phyloP scores from a whole-genome alignment of 2,113 vertebrate genomes.

The Morone chrysops region DNA sequence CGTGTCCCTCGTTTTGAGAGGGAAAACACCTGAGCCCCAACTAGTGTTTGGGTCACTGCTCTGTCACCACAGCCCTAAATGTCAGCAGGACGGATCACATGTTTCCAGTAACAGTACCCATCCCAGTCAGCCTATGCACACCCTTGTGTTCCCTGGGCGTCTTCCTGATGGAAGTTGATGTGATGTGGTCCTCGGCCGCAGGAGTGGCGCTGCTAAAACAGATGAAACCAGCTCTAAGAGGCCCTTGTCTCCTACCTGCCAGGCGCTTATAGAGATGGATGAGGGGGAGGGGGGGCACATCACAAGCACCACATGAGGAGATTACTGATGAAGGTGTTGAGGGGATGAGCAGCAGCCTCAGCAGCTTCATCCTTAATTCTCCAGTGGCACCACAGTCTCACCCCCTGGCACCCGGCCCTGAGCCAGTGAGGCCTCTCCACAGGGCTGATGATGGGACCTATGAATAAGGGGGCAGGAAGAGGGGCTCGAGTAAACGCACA shows the following conservation, averaged over 20 bases:
- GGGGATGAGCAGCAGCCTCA: slow-evolving; percentile 32
- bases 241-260: slow-evolving; percentile 54
- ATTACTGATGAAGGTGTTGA: slow-evolving; percentile 65
- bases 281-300: background rate
- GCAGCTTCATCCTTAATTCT: slow-evolving; percentile 13
- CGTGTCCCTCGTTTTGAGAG: background rate
- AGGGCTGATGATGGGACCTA: slow-evolving; percentile 40
- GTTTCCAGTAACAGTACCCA: slow-evolving; percentile 34
- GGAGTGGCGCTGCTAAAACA: slow-evolving; percentile 50
- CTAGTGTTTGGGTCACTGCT: slow-evolving; percentile 38
- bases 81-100: slow-evolving; percentile 54
- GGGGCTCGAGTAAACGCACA: slow-evolving; percentile 32
- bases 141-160: slow-evolving; percentile 1
- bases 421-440: slow-evolving; percentile 3
- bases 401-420: background rate
- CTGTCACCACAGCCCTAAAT: slow-evolving; percentile 48
- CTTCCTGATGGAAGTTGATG: slow-evolving; percentile 53
- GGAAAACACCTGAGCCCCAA: background rate
- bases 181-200: slow-evolving; percentile 50
- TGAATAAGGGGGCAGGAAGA: slow-evolving; percentile 4
- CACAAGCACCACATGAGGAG: slow-evolving; percentile 49
- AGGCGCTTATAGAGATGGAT: slow-evolving; percentile 57
- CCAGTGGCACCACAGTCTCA: slow-evolving; percentile 13
- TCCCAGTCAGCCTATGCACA: slow-evolving; percentile 10
- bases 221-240: slow-evolving; percentile 57